Evolutionary conservation across 1,140 invertebrate species (phyloP).

Genomic region (Calephelis virginiensis): DNA sequence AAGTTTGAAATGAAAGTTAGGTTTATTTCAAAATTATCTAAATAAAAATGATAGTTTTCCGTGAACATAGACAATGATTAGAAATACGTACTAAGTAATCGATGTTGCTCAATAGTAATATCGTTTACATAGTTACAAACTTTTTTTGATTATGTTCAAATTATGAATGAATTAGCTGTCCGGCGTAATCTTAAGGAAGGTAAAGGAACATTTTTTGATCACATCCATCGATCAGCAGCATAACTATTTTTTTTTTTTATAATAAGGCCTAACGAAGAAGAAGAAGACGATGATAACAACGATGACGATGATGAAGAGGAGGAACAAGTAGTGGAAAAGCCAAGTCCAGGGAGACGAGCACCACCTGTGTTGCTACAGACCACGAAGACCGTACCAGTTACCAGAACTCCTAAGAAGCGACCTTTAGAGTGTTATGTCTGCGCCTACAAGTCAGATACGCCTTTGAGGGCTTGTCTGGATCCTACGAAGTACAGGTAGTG

Average conservation of each 20-base stretch:
- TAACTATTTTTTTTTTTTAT: neutral
- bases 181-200: no score
- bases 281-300: slow-evolving; percentile 45
- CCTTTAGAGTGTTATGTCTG: slow-evolving; percentile 65
- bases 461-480: slow-evolving; percentile 57
- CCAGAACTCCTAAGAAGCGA: slow-evolving; percentile 43
- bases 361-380: slow-evolving; percentile 37
- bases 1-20: no score
- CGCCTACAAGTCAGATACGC: slow-evolving; percentile 53
- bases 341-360: slow-evolving; percentile 32
- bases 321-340: slow-evolving; percentile 33
- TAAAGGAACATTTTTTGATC: no score
- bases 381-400: slow-evolving; percentile 36
- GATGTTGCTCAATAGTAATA: no score
- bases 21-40: no score
- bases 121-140: no score
- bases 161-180: no score
- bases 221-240: no score
- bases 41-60: no score
- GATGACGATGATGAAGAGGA: slow-evolving; percentile 52
- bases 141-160: no score
- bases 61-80: no score
- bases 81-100: no score
- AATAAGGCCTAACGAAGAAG: slow-evolving; percentile 39
- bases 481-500: slow-evolving; percentile 57